Percentiles rank a stretch among this genome's conserved stretches.
phyloP scores from a whole-genome alignment of 2,113 vertebrate genomes.

The Terrapene triunguis region DNA sequence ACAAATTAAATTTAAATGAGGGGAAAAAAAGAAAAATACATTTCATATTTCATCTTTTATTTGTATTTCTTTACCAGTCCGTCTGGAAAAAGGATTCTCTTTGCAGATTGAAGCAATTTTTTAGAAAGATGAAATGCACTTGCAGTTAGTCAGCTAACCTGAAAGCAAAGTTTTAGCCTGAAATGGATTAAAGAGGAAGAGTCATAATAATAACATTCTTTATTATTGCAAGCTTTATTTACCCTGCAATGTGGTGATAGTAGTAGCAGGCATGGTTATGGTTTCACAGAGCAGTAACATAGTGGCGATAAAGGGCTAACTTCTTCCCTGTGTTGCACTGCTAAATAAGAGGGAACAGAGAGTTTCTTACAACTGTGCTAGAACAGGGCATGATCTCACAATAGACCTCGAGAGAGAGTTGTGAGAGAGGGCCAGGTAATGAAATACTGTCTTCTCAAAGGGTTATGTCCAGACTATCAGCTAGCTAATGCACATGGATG shows the following conservation, averaged over 20 bases:
- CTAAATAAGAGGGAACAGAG: background rate
- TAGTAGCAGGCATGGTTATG: background rate
- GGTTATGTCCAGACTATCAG: background rate
- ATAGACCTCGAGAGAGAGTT: background rate
- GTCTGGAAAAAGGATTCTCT: slow-evolving; percentile 43
- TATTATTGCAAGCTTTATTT: background rate
- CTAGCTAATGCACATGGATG: background rate
- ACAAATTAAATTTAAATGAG: slow-evolving; percentile 61
- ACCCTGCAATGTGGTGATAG: background rate
- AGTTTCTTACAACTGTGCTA: background rate
- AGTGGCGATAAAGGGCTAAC: background rate
- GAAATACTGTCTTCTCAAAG: background rate
- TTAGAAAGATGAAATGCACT: background rate
- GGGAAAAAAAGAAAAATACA: background rate
- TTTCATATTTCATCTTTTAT: background rate
- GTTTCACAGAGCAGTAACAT: background rate
- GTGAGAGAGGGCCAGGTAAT: background rate
- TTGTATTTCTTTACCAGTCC: slow-evolving; percentile 64
- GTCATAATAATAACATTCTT: background rate
- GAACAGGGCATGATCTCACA: background rate
- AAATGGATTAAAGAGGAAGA: background rate
- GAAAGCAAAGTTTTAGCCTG: slow-evolving; percentile 6
- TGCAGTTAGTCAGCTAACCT: background rate
- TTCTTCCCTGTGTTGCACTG: background rate
- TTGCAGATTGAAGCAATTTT: slow-evolving; percentile 43